Evolutionary conservation across 2,888 invertebrate genomes (phyloP).

Genomic region (Acholoe squamosa): DNA sequence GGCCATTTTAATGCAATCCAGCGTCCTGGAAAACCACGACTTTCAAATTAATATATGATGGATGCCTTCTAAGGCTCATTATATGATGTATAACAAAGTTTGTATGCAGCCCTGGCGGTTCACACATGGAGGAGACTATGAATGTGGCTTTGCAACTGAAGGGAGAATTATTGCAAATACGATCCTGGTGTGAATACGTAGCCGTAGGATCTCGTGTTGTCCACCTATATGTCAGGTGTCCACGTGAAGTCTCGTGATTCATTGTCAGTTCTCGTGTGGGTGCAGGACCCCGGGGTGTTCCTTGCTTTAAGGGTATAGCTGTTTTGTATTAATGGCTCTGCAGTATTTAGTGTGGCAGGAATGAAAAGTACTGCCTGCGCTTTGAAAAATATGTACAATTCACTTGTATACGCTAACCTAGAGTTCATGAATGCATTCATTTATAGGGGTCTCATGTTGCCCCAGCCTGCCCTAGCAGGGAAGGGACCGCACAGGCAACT

Average conservation of each 20-base stretch:
- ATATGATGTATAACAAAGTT: not conserved
- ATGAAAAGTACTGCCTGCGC: too few species aligned
- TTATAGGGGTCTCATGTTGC: too few species aligned
- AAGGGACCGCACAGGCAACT: too few species aligned
- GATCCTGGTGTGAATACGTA: not conserved
- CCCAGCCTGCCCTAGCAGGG: too few species aligned
- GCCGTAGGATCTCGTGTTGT: not conserved
- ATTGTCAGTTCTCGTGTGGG: not conserved
- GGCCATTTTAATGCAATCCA: constrained; percentile 1
- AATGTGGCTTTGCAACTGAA: not conserved
- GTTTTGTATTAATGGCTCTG: too few species aligned
- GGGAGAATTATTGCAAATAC: not conserved
- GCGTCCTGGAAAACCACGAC: not conserved
- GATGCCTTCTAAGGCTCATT: not conserved
- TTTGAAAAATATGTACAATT: too few species aligned
- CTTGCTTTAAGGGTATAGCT: too few species aligned
- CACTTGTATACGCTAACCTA: too few species aligned
- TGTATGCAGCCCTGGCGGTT: not conserved
- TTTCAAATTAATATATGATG: constrained; percentile 5
- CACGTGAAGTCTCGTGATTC: not conserved
- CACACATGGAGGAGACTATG: not conserved
- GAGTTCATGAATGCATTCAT: too few species aligned
- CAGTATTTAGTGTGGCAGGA: too few species aligned
- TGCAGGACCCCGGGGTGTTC: not conserved
- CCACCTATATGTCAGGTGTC: not conserved